A percentile compares a stretch with the other conserved stretches of the same genome.
Conservation (phyloP, 37 sponge, comb jelly and placozoan species). For the Aphrocallistes beatrix region DNA sequence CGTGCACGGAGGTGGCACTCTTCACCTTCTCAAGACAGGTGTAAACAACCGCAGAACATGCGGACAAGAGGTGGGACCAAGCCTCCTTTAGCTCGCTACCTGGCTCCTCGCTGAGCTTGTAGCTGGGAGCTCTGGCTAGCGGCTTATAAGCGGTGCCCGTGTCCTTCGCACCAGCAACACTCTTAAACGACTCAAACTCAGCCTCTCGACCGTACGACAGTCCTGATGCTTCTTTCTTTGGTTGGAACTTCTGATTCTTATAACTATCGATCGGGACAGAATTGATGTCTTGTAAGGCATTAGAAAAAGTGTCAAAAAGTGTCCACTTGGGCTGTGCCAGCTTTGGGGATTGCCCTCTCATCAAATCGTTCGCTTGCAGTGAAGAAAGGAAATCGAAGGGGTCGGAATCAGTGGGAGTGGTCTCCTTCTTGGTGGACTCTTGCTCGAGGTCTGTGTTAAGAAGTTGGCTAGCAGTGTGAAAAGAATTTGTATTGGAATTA, state of each 20-base stretch:
- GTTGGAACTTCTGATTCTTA: constrained; percentile 6
- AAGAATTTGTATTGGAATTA: too few relatives aligned
- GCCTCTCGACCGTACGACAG: background rate
- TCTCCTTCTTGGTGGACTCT: too few relatives aligned
- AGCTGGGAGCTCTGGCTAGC: background rate
- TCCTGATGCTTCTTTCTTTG: background rate
- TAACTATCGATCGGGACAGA: background rate
- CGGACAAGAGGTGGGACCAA: background rate
- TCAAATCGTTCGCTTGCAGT: background rate
- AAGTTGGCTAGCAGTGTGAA: background rate
- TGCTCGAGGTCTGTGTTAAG: background rate
- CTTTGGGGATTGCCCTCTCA: background rate
- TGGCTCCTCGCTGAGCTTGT: background rate
- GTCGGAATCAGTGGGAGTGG: background rate
- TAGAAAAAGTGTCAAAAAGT: background rate
- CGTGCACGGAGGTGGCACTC: background rate
- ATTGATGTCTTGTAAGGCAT: background rate
- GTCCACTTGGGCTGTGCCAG: background rate
- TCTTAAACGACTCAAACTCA: background rate
- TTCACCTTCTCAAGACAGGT: background rate
- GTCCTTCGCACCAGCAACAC: background rate
- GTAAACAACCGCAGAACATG: background rate
- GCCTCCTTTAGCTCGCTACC: background rate
- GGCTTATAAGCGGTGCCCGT: background rate
- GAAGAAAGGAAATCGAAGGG: background rate